Evolutionary conservation across 1,140 invertebrate genomes (phyloP).

Genomic region (Nasonia longicornis): DNA sequence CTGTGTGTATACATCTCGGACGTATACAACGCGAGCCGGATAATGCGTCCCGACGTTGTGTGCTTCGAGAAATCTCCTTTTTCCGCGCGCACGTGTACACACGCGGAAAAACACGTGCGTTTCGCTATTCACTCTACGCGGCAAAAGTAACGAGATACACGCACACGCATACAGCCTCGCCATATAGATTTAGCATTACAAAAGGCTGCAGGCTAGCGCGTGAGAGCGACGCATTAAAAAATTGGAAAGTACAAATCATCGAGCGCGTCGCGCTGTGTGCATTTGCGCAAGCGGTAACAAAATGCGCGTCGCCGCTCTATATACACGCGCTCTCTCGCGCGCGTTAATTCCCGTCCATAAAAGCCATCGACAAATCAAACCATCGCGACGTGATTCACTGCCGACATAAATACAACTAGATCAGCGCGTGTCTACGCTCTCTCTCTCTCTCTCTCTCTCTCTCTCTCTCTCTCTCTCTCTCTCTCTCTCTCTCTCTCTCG

Average conservation of each 20-base stretch:
- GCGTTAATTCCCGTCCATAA: slow-evolving; percentile 69
- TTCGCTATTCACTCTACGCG: too few species aligned
- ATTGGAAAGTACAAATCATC: slow-evolving; percentile 64
- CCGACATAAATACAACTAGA: slow-evolving; percentile 69
- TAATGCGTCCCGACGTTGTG: slow-evolving; percentile 24
- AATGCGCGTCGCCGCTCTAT: slow-evolving; percentile 59
- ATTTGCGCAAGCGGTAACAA: slow-evolving; percentile 64
- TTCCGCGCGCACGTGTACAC: neutral
- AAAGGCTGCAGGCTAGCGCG: slow-evolving; percentile 17
- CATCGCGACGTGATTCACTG: slow-evolving; percentile 67
- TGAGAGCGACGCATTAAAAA: slow-evolving; percentile 55
- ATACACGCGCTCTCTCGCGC: slow-evolving; percentile 47
- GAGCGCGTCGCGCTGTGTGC: slow-evolving; percentile 48
- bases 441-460: neutral
- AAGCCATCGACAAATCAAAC: slow-evolving; percentile 70
- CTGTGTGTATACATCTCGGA: neutral
- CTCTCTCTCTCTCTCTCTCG: too few species aligned
- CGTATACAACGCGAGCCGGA: neutral
- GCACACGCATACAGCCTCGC: neutral
- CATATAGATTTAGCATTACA: slow-evolving; percentile 47
- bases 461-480: slow-evolving; percentile 15
- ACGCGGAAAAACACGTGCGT: neutral
- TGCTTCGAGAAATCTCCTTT: slow-evolving; percentile 24
- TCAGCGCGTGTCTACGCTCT: slow-evolving; percentile 63
- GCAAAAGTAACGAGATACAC: too few species aligned